phyloP scores from a whole-genome alignment of 2,113 vertebrate genomes.

The Tragulus kanchil region DNA sequence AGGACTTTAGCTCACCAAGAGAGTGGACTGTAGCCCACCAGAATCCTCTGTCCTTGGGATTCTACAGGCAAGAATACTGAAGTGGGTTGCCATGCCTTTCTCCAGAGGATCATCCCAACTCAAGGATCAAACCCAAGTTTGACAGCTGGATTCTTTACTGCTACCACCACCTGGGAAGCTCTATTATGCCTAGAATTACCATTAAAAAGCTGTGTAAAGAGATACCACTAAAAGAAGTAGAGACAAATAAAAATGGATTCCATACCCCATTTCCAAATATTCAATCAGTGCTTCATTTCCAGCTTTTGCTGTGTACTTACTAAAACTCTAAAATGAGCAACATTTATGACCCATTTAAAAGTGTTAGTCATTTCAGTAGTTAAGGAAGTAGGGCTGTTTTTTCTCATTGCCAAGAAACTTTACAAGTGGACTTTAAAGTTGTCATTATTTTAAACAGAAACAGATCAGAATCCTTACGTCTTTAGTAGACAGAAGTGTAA shows the following conservation, averaged over 20 bases:
- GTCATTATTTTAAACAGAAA: not conserved
- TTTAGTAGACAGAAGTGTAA: not conserved
- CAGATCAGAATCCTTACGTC: not conserved
- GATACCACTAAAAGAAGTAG: not conserved
- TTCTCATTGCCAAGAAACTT: not conserved
- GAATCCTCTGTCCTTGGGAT: not conserved
- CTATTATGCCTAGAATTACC: not conserved
- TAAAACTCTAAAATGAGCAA: constrained; percentile 45
- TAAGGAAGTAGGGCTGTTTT: not conserved
- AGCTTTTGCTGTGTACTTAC: not conserved
- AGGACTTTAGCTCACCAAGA: too few relatives aligned
- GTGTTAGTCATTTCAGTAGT: not conserved
- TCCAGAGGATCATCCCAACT: not conserved
- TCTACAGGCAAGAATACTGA: not conserved
- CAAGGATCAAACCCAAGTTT: not conserved
- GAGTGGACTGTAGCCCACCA: not conserved
- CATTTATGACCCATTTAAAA: not conserved
- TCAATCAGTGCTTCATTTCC: not conserved
- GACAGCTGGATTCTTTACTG: not conserved
- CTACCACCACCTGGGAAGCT: not conserved
- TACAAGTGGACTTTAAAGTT: not conserved
- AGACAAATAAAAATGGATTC: not conserved
- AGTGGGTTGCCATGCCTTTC: not conserved
- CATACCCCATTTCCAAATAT: not conserved
- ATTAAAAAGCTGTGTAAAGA: not conserved